phyloP scores from a whole-genome alignment of 2,797 vertebrate species.

The Thamnophis elegans region DNA sequence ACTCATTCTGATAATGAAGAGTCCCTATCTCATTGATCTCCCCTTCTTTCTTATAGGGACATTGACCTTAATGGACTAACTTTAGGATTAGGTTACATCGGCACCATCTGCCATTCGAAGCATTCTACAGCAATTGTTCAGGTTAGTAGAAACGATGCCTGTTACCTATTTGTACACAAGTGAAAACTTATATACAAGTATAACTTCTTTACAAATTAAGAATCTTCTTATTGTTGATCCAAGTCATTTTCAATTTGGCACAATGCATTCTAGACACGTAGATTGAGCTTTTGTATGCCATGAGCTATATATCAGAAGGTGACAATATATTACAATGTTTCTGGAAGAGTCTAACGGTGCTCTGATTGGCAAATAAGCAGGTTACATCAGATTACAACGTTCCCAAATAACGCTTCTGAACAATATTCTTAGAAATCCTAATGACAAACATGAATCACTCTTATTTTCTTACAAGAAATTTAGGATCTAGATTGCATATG shows the following conservation, averaged over 20 bases:
- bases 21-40: not conserved
- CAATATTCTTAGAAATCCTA: not conserved
- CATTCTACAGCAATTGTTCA: slow-evolving; percentile 85
- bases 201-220: not conserved
- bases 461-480: not conserved
- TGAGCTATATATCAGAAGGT: not conserved
- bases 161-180: not conserved
- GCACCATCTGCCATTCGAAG: slow-evolving; percentile 77
- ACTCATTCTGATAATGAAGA: too few species aligned
- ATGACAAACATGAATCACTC: not conserved
- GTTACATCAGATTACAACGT: not conserved
- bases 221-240: not conserved
- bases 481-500: not conserved
- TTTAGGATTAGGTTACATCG: slow-evolving; percentile 85
- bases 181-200: not conserved
- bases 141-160: slow-evolving; percentile 68
- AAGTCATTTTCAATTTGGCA: not conserved
- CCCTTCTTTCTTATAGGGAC: slow-evolving; percentile 66
- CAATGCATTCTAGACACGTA: not conserved
- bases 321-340: not conserved
- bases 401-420: not conserved
- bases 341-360: not conserved
- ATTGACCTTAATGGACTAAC: slow-evolving; percentile 81
- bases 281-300: not conserved
- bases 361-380: not conserved